Evolutionary conservation across 1,140 invertebrate genomes (phyloP).

Genomic region (Oryctes rhinoceros): DNA sequence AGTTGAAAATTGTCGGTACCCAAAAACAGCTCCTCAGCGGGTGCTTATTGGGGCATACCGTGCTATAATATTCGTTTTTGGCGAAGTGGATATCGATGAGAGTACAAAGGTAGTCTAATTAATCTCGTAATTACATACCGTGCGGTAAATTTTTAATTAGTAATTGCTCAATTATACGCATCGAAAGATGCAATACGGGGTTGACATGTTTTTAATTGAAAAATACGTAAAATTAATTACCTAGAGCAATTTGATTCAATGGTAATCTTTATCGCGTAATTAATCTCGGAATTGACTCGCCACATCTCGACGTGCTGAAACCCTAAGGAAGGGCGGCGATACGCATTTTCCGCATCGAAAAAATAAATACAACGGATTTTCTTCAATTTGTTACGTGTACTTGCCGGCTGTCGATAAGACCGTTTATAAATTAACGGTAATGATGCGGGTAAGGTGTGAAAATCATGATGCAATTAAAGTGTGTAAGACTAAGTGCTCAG

Average conservation of each 20-base stretch:
- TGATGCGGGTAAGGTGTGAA: conserved; percentile 24
- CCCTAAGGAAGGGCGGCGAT: not conserved
- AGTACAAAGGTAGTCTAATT: conserved; percentile 10
- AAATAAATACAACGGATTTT: conserved; percentile 1
- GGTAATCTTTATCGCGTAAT: conserved; percentile 15
- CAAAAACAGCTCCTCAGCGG: not conserved
- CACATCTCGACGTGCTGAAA: not conserved
- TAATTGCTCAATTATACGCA: conserved; percentile 2
- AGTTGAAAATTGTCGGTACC: not conserved
- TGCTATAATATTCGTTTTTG: not conserved
- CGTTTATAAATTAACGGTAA: conserved; percentile 19
- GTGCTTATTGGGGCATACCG: not conserved
- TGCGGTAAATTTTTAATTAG: not conserved
- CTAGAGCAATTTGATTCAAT: not conserved
- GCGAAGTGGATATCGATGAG: not conserved
- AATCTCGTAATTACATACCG: not conserved
- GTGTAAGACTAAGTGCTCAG: not conserved
- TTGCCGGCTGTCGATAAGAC: not conserved
- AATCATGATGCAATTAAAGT: conserved; percentile 10
- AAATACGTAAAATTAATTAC: conserved; percentile 9
- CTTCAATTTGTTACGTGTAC: conserved; percentile 14
- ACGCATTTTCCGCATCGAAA: not conserved
- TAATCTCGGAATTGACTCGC: conserved; percentile 9
- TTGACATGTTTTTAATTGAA: conserved; percentile 30
- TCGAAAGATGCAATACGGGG: not conserved